Evolutionary conservation across 2,797 vertebrate genomes (phyloP), one percentile per base, ranked within the genome.

Genomic region (Hoplostethus atlanticus): DNA sequence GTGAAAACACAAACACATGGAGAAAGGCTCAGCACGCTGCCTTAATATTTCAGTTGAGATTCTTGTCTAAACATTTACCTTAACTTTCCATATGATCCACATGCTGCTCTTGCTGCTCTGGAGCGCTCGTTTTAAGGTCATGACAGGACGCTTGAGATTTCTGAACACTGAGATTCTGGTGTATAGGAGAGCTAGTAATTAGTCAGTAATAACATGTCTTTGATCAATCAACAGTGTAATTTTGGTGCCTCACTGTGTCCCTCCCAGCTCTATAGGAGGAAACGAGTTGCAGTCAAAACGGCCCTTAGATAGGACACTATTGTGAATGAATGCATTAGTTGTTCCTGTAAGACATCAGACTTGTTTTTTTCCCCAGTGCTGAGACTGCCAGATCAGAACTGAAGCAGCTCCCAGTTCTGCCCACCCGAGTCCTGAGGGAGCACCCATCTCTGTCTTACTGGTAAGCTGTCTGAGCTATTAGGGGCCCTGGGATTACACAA

Each of bases 381-480:
- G 98, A 98, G 86, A 95, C 93, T 81, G 84, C 96, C 60, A 93
- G 95, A 80, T 95, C 93, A 79, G 96, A 98, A 84, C 91, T 99
- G 87, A 98, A 97, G 93, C 95, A 96, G 0, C 94, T 99, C 48
- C 96, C 96, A 1, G 93, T 94, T 58, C 94, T 99, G 75, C 98
- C 98, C 58, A 99, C 97, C 47, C 95, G 93, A 85, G 97, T 98
- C 0, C 92, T 99, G 57, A 96, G 97, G 88, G 97, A 99, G 54
- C 98, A 99, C 71, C 98, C 98, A 0, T 99, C 98, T 1, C 95
- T 99, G 0, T 94, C 96, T 61, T 99, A 96, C 86, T 99, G 98
- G 98, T 99, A 94, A 94, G 91, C 77, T 64, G 31, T 63, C 30
- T 60, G 36, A 63, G 38, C 46, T 68, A 10, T 17, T 55, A 9